These are phyloP conservation scores for Ophion ellenae DNA, from an alignment of 2,888 invertebrate genomes.

Conservation along the genomic window DNA sequence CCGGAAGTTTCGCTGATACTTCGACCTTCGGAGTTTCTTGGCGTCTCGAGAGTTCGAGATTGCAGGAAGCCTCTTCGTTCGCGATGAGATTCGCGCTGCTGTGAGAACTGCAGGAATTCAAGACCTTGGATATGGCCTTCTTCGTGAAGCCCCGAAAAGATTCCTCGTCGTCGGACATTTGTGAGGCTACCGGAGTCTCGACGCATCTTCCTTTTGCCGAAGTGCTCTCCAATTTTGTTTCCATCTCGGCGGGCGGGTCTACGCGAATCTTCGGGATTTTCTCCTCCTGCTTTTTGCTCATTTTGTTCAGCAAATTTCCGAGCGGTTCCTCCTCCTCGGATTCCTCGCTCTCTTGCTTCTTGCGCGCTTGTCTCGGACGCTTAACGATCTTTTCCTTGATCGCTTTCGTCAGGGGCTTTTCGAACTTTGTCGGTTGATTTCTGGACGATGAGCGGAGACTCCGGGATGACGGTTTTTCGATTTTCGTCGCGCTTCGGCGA, in stretches of 20 bases:
- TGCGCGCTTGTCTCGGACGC: constrained; percentile 58
- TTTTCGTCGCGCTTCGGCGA: constrained; percentile 72
- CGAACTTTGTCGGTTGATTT: constrained; percentile 66
- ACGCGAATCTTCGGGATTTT: constrained; percentile 26
- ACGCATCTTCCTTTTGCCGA: constrained; percentile 23
- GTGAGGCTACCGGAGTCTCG: constrained; percentile 73
- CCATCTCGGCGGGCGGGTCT: constrained; percentile 26
- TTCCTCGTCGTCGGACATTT: constrained; percentile 85
- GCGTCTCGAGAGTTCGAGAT: constrained; percentile 61
- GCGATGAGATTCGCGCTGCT: constrained; percentile 73
- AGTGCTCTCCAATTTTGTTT: constrained; percentile 55
- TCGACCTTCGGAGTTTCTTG: constrained; percentile 54
- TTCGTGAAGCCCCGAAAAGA: constrained; percentile 82
- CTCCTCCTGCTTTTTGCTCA: constrained; percentile 70
- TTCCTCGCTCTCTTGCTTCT: constrained; percentile 63
- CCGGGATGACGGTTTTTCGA: constrained; percentile 71
- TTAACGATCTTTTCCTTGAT: constrained; percentile 63
- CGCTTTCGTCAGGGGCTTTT: constrained; percentile 46
- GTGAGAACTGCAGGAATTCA: constrained; percentile 75
- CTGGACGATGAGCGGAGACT: constrained; percentile 77
- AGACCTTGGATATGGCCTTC: constrained; percentile 78
- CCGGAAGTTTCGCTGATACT: background rate
- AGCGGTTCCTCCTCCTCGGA: constrained; percentile 88
- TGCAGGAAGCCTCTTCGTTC: constrained; percentile 69
- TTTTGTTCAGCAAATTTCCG: constrained; percentile 85